Evolutionary conservation across 2,888 invertebrate species (phyloP).

Genomic region (Pseudoips prasinana): DNA sequence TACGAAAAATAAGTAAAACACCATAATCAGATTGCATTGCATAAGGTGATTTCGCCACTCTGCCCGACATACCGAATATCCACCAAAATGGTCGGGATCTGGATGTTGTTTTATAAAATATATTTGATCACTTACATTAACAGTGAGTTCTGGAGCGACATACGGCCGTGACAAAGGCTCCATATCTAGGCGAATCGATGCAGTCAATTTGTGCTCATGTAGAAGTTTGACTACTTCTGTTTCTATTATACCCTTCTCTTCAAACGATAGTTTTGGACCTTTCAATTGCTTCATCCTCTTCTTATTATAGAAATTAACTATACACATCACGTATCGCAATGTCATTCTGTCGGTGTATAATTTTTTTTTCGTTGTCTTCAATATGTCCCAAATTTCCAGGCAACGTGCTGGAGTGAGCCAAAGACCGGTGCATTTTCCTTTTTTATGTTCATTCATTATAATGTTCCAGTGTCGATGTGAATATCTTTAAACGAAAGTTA

Average conservation of each 20-base stretch:
- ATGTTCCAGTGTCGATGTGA: constrained; percentile 66
- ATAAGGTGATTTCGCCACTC: no score
- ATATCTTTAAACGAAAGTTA: constrained; percentile 43
- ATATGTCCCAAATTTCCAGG: constrained; percentile 62
- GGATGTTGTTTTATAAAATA: no score
- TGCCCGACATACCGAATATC: no score
- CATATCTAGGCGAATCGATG: constrained; percentile 23
- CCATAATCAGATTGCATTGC: no score
- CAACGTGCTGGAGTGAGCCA: constrained; percentile 57
- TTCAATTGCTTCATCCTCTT: constrained; percentile 18
- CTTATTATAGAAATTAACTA: constrained; percentile 49
- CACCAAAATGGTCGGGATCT: no score
- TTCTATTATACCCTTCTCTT: constrained; percentile 53
- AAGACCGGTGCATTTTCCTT: constrained; percentile 42
- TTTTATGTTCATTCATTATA: constrained; percentile 58
- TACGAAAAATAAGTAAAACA: no score
- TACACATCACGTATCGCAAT: constrained; percentile 53
- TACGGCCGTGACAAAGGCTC: constrained; percentile 41
- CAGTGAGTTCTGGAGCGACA: constrained; percentile 51
- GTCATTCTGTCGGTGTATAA: constrained; percentile 41
- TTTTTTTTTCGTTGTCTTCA: constrained; percentile 46
- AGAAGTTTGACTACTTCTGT: constrained; percentile 38
- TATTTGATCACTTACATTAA: constrained; percentile 32
- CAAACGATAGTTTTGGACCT: constrained; percentile 28
- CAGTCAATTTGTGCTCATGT: constrained; percentile 38